Percentiles rank a stretch among this genome's conserved stretches.
These are phyloP conservation scores for Pelosia muscerda DNA, from an alignment of 2,888 invertebrate species.

Conservation along the genomic window DNA sequence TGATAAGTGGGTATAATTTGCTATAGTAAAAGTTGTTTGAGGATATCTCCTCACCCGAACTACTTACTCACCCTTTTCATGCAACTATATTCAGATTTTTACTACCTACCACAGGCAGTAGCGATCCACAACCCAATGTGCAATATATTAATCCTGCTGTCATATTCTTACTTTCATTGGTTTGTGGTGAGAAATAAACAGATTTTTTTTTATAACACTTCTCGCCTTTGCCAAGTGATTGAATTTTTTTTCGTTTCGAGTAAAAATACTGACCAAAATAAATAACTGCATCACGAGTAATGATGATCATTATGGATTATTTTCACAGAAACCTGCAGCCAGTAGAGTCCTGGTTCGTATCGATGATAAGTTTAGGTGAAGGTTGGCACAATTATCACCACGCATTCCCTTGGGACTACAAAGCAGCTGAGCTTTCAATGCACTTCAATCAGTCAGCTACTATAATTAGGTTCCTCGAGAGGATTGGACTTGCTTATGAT, in stretches of 20 bases:
- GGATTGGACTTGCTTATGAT: slow-evolving; percentile 88
- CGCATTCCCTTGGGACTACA: slow-evolving; percentile 97
- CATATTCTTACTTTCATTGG: too few species aligned
- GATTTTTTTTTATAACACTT: too few species aligned
- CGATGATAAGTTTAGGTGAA: slow-evolving; percentile 91
- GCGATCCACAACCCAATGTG: too few species aligned
- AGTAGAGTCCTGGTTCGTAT: slow-evolving; percentile 91
- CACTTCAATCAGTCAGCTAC: slow-evolving; percentile 88
- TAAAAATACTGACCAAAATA: too few species aligned
- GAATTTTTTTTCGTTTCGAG: not conserved
- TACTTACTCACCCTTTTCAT: too few species aligned
- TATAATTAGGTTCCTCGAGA: slow-evolving; percentile 88
- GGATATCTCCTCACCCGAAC: too few species aligned
- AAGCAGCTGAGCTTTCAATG: slow-evolving; percentile 93
- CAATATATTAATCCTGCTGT: too few species aligned
- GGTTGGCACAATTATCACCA: slow-evolving; percentile 98
- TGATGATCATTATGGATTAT: not conserved
- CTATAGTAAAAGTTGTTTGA: too few species aligned
- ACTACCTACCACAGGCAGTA: too few species aligned
- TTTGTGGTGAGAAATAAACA: too few species aligned
- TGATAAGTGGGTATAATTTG: slow-evolving; percentile 86
- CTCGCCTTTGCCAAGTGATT: too few species aligned
- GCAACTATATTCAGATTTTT: too few species aligned
- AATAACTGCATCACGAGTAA: not conserved
- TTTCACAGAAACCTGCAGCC: slow-evolving; percentile 90